These are phyloP conservation scores for Anguilla rostrata DNA, from an alignment of 2,113 vertebrate genomes.

Conservation along the genomic window DNA sequence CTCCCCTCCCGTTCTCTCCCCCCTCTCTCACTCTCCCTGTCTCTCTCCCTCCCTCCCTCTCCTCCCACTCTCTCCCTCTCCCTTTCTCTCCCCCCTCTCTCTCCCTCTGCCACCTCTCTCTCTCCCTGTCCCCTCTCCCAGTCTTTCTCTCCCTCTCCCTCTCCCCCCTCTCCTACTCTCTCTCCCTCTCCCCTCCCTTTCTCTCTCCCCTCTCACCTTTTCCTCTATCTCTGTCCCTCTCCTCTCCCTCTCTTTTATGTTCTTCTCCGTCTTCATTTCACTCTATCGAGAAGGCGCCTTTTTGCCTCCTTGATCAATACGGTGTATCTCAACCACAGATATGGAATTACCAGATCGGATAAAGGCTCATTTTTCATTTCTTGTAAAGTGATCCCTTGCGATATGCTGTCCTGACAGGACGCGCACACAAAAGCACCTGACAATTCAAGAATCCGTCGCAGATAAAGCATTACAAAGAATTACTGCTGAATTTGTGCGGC, in stretches of 20 bases:
- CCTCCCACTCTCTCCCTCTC: neutral
- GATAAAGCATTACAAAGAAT: neutral
- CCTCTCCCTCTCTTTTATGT: neutral
- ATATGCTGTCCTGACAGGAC: neutral
- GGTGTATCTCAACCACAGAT: neutral
- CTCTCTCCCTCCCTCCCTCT: neutral
- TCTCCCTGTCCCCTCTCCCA: neutral
- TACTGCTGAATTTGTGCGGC: neutral
- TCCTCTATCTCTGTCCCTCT: neutral
- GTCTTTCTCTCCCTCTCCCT: neutral
- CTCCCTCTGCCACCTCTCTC: neutral
- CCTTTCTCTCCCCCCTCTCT: neutral
- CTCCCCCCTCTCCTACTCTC: neutral
- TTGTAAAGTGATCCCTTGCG: neutral
- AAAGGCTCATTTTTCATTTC: neutral
- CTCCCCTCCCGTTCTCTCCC: slow-evolving; percentile 35
- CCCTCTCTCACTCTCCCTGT: slow-evolving; percentile 20
- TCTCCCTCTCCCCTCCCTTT: slow-evolving; percentile 22
- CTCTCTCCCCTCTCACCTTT: slow-evolving; percentile 35
- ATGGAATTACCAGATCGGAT: slow-evolving; percentile 3
- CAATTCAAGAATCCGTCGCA: neutral
- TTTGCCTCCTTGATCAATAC: neutral
- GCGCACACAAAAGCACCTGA: neutral
- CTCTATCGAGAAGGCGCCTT: neutral
- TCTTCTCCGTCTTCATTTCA: slow-evolving; percentile 8